Percentiles rank a stretch among this genome's conserved stretches.
Evolutionary conservation across 2,888 invertebrate species (phyloP).

Genomic region (Meiosimyza decipiens): DNA sequence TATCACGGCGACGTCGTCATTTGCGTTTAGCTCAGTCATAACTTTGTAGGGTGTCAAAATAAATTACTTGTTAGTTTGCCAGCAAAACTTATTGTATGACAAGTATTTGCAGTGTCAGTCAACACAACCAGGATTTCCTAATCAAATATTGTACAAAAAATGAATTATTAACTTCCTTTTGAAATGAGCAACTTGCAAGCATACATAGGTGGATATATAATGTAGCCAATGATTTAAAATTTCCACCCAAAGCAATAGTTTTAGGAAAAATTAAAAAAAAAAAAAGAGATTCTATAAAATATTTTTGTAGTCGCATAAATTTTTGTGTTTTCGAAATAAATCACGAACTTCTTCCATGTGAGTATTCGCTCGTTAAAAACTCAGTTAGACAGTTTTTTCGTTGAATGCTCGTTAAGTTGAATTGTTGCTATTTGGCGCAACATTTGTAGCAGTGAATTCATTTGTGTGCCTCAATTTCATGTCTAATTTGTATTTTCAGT

Average conservation of each 20-base stretch:
- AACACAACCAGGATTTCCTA: constrained; percentile 21
- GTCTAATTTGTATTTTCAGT: constrained; percentile 56
- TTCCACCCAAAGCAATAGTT: too few species aligned
- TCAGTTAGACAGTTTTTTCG: constrained; percentile 44
- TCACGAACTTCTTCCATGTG: constrained; percentile 41
- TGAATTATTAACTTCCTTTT: constrained; percentile 26
- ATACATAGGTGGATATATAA: not conserved
- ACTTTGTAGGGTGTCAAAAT: constrained; percentile 23
- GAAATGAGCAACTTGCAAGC: not conserved
- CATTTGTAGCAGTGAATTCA: constrained; percentile 38
- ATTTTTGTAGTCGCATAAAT: not conserved
- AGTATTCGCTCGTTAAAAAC: constrained; percentile 49
- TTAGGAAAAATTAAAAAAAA: too few species aligned
- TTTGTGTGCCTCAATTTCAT: constrained; percentile 41
- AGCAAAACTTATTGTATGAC: constrained; percentile 7
- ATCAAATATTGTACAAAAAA: not conserved
- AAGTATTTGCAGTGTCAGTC: not conserved
- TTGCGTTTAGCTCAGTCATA: constrained; percentile 10
- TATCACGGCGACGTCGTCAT: constrained; percentile 19
- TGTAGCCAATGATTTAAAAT: too few species aligned
- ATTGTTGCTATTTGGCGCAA: constrained; percentile 54
- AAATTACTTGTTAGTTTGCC: constrained; percentile 23
- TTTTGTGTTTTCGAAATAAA: constrained; percentile 50
- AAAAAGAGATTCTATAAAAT: too few species aligned
- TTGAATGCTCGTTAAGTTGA: constrained; percentile 55